Base-by-base conservation (phyloP, 2,888 invertebrate genomes). In the Mellilla xanthometata region DNA sequence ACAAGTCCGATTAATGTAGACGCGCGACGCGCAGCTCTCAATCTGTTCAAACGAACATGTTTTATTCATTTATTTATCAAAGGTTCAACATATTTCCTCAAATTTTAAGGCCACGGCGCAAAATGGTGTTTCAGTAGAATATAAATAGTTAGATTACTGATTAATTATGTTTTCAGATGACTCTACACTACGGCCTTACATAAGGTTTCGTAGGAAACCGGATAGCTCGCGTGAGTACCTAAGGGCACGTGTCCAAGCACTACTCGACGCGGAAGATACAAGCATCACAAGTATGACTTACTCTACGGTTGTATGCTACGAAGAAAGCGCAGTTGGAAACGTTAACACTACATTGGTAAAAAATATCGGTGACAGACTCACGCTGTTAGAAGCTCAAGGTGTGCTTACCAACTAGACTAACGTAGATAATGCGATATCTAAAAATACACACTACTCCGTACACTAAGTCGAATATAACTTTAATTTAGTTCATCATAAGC, bases 41-140 rank as follows among this genome's bases (percentile, higher is more conserved):
- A 61, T 35, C 74, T 78, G 77, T 81, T 82, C 81, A 83, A 78
- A 41, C 47, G 47, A 41, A 48, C 47, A 76, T 58, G 60, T 62
- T 62, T 65, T 62, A 55, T 64, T 62, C 63, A 69, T 65, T 69
- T 72, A 57, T 65, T 76, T 76, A 75, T 72, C 72, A 79, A 85
- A 84, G 80, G 76, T 79, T 72, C 47, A 81, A 86, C 81, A 83
- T 72, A 85, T 84, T 79, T 83, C 85, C 79, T 84, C 72, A 76
- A 82, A 48, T 72, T 85, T 86, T 89, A 89, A 89, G 89, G 89
- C 89, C 89, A 88, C 89, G 84, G 88, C 86, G 80, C 85, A 86
- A 82, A 76, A 81, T 89, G 89, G 89, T 89, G 88, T 89, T 82
- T 87, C 85, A 87, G 88, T 88, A 86, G 82, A 81, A 81, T 79